Evolutionary conservation across 2,888 invertebrate species (phyloP).

Genomic region (Scrobipalpa costella): DNA sequence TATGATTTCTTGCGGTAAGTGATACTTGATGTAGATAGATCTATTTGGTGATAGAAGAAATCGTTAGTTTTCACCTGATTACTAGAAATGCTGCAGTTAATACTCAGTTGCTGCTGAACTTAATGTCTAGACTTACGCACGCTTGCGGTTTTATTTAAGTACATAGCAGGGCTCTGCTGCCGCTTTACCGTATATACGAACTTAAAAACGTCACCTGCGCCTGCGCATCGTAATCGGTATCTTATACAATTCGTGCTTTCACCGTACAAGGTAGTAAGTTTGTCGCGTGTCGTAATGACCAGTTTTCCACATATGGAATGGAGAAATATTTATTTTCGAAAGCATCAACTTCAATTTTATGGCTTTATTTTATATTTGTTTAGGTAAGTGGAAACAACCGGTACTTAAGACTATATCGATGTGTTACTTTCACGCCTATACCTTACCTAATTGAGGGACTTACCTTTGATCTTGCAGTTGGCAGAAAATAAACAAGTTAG

Average conservation of each 20-base stretch:
- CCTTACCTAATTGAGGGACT: background rate
- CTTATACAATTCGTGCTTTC: constrained; percentile 71
- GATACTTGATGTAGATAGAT: background rate
- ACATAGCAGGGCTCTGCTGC: too few relatives aligned
- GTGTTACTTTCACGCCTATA: background rate
- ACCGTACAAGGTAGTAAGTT: constrained; percentile 46
- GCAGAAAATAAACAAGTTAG: constrained; percentile 3
- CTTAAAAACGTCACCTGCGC: background rate
- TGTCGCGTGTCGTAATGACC: constrained; percentile 53
- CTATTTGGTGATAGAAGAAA: background rate
- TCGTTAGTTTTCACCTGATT: constrained; percentile 8
- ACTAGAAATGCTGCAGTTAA: constrained; percentile 1
- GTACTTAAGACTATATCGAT: background rate
- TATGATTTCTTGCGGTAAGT: constrained; percentile 21
- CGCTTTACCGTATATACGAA: background rate
- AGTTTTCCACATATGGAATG: constrained; percentile 49
- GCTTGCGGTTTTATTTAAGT: background rate
- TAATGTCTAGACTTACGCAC: constrained; percentile 12
- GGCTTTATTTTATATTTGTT: constrained; percentile 21
- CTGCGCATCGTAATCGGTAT: constrained; percentile 55
- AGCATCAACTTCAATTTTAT: constrained; percentile 41
- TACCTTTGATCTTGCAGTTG: constrained; percentile 4
- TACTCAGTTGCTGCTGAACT: constrained; percentile 7
- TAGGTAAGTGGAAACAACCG: constrained; percentile 25
- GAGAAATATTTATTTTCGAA: constrained; percentile 50